A percentile compares a stretch with the other conserved stretches of the same genome.
Evolutionary conservation across 64 coral and sea anemone genomes (phyloP).

Genomic region (Pocillopora damicornis): DNA sequence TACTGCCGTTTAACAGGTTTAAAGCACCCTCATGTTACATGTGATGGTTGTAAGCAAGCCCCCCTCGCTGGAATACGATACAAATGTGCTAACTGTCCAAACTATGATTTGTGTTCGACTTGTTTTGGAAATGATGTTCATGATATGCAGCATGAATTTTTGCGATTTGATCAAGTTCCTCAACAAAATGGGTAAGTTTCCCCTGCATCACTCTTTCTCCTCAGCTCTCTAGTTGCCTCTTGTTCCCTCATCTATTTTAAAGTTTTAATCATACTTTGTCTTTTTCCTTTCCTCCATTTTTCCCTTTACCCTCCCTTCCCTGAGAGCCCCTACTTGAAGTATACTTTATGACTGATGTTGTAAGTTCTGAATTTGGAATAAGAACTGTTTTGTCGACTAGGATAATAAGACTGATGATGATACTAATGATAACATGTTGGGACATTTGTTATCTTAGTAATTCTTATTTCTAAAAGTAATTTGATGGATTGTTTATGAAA

Average conservation of each 20-base stretch:
- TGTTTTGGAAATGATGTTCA: slow-evolving; percentile 44
- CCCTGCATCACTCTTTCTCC: too few relatives aligned
- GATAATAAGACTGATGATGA: too few relatives aligned
- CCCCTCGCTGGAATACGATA: slow-evolving; percentile 38
- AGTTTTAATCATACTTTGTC: background rate
- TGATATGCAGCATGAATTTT: slow-evolving; percentile 31
- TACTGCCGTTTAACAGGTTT: slow-evolving; percentile 1
- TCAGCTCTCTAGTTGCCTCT: too few relatives aligned
- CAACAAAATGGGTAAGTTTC: background rate
- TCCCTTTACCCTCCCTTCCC: too few relatives aligned
- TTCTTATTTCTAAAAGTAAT: too few relatives aligned
- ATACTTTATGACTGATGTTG: too few relatives aligned
- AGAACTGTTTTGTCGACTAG: too few relatives aligned
- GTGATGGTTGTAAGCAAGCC: slow-evolving; percentile 39
- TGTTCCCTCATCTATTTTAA: background rate
- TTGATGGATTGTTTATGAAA: too few relatives aligned
- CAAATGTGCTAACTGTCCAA: slow-evolving; percentile 32
- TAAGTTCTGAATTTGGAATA: too few relatives aligned
- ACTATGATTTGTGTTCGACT: slow-evolving; percentile 42
- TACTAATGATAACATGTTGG: too few relatives aligned
- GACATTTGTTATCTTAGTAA: too few relatives aligned
- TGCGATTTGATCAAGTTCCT: slow-evolving; percentile 7
- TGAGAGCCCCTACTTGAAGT: too few relatives aligned
- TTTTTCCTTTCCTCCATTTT: background rate
- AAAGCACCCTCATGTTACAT: background rate